These are phyloP conservation scores for Aphaenogaster ashmeadi DNA, from an alignment of 1,140 invertebrate genomes.

Conservation along the genomic window DNA sequence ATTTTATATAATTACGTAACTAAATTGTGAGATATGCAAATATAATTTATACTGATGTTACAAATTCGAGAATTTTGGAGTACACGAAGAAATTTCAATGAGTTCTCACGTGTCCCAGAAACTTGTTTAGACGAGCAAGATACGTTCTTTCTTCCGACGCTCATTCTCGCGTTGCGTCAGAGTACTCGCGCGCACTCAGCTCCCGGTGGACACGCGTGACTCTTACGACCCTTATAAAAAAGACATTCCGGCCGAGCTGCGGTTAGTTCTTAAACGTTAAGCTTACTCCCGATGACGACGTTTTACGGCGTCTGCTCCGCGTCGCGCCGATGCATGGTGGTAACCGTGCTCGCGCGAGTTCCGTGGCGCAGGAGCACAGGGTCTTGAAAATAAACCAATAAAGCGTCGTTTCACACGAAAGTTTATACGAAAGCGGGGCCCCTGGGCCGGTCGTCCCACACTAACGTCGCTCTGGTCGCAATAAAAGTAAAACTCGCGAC, in stretches of 20 bases:
- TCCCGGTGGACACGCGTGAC: constrained; percentile 31
- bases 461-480: constrained; percentile 52
- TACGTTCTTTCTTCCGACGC: background rate
- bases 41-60: background rate
- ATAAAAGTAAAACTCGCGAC: constrained; percentile 71
- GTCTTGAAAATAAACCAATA: constrained; percentile 78
- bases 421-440: constrained; percentile 69
- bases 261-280: constrained; percentile 69
- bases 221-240: constrained; percentile 61
- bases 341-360: constrained; percentile 21
- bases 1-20: background rate
- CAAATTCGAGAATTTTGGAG: background rate
- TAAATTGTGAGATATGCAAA: background rate
- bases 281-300: constrained; percentile 35
- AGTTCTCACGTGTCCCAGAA: background rate
- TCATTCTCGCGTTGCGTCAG: constrained; percentile 29
- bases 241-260: constrained; percentile 56
- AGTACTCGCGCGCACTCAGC: background rate
- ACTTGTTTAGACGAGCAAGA: constrained; percentile 7
- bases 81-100: background rate
- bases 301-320: constrained; percentile 58
- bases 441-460: background rate
- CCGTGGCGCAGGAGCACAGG: background rate
- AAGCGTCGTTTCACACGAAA: constrained; percentile 73
- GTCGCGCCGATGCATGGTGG: constrained; percentile 15